Evolutionary conservation across 2,113 vertebrate genomes (phyloP).

Genomic region (Brachirus orientalis): DNA sequence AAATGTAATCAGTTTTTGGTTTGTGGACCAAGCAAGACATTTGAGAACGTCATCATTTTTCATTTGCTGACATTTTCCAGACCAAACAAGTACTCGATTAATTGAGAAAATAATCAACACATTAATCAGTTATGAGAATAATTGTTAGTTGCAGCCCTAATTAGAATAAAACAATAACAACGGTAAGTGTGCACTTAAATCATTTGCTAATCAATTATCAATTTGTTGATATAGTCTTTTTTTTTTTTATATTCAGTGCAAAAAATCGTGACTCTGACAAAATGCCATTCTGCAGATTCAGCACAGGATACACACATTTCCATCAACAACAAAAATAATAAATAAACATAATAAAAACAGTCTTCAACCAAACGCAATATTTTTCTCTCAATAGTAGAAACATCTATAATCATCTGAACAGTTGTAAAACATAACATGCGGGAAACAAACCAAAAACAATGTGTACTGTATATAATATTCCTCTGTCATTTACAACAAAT

Average conservation of each 20-base stretch:
- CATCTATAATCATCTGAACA: constrained; percentile 1
- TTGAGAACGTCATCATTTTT: too few species aligned
- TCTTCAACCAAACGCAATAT: constrained; percentile 7
- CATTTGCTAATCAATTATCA: too few species aligned
- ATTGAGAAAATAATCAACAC: too few species aligned
- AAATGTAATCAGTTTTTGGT: too few species aligned
- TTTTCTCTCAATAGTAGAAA: constrained; percentile 26
- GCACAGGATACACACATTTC: constrained; percentile 8
- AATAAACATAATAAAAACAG: constrained; percentile 11
- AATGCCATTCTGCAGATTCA: constrained; percentile 14
- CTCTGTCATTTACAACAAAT: constrained; percentile 42
- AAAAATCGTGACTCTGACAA: too few species aligned
- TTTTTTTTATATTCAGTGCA: constrained; percentile 46
- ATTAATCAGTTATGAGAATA: too few species aligned
- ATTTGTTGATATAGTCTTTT: too few species aligned
- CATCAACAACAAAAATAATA: neutral
- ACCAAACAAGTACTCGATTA: too few species aligned
- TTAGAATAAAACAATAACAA: constrained; percentile 45
- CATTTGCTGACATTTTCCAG: too few species aligned
- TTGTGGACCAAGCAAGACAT: too few species aligned
- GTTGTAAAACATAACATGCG: constrained; percentile 47
- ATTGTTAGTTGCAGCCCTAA: too few species aligned
- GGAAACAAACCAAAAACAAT: constrained; percentile 42
- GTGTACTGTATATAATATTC: neutral
- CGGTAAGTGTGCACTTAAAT: constrained; percentile 27